Base-by-base conservation (phyloP, 1,140 invertebrate species). In the Charaxes varanes region DNA sequence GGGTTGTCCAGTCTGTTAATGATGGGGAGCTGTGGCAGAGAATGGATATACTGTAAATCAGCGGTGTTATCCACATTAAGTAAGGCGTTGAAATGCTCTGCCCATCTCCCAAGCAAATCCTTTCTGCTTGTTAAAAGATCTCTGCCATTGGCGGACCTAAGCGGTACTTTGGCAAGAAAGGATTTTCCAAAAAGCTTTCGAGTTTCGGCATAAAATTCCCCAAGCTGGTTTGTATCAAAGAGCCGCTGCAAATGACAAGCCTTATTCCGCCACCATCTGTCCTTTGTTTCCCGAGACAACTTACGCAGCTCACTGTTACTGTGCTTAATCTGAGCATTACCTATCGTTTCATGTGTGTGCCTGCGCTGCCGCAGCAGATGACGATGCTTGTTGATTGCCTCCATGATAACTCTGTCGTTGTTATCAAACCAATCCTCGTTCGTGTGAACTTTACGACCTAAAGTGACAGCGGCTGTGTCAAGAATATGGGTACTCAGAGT, bases 351-450 rank as follows among this genome's bases (percentile, higher is more conserved):
- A 7, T 26, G 17, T 4, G 3, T 23, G 3, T 23, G n/a, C n/a
- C n/a, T 23, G 17, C 19, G 2, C 4, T 24, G 8, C 15, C 34
- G 24, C 3, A 48, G 10, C 2, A 54, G 47, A 11, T 2, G 2
- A n/a, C 52, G 32, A 14, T 52, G 51, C 19, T 45, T 34, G 1
- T 11, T 4, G 0, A 57, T 13, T 14, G 53, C 53, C n/a, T 41
- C 33, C 4, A n/a, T 22, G 0, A 57, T 10, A 8, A 30, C 21
- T 19, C 6, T 16, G 24, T 61, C 41, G 26, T 61, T 56, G 7
- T 47, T 40, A 36, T 56, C 45, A 32, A 52, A 55, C 57, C 57
- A 60, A 16, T 55, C 48, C 12, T 52, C 46, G 18, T 41, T 36
- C 1, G 6, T 33, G 7, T 21, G 32, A 2, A 4, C n/a, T 23